A percentile compares a stretch with the other conserved stretches of the same genome.
phyloP scores from a whole-genome alignment of 1,140 invertebrate species.

The Nebria ingens region DNA sequence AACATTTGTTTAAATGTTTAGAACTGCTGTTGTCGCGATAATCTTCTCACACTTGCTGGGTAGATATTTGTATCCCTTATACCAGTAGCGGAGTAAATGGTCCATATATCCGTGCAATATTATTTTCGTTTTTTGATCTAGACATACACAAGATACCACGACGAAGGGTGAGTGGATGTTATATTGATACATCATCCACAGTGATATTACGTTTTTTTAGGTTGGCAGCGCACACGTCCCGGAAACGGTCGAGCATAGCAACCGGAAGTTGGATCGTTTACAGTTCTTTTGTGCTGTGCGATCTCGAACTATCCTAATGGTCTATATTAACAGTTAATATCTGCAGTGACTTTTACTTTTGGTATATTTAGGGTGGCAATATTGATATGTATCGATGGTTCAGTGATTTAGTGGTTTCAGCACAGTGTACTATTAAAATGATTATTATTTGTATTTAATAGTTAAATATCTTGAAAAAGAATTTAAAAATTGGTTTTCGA shows the following conservation, averaged over 20 bases:
- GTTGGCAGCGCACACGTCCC: background rate
- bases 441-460: no score
- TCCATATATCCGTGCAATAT: conserved; percentile 7
- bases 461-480: no score
- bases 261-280: conserved; percentile 16
- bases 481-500: no score
- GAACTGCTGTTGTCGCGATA: background rate
- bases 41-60: background rate
- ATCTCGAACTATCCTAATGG: conserved; percentile 11
- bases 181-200: conserved; percentile 1
- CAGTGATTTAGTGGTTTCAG: no score
- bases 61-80: background rate
- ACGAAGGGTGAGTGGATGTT: conserved; percentile 2
- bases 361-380: no score
- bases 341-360: background rate
- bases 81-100: conserved; percentile 1
- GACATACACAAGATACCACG: no score
- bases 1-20: background rate
- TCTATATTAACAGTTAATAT: conserved; percentile 10
- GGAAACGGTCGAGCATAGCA: conserved; percentile 9
- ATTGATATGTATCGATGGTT: no score
- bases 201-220: conserved; percentile 7
- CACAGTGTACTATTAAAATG: no score
- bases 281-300: conserved; percentile 12
- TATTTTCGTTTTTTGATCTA: conserved; percentile 1